phyloP scores from a whole-genome alignment of 2,888 invertebrate species.

The Scaptomyza reducta region DNA sequence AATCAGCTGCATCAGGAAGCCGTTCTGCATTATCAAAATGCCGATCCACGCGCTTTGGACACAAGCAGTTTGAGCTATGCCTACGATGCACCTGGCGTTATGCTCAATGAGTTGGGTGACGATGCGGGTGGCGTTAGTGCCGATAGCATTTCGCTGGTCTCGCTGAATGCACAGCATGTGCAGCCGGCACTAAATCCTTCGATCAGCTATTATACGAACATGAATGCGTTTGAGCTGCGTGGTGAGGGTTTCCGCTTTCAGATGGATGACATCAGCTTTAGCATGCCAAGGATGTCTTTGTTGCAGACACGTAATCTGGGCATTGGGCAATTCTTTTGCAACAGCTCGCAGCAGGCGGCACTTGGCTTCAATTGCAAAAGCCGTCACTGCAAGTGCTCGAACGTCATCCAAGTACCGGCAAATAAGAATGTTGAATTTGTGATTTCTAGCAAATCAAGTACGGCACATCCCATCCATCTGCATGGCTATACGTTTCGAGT shows the following conservation, averaged over 20 bases:
- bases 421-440: constrained; percentile 78
- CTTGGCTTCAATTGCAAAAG: constrained; percentile 74
- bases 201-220: constrained; percentile 76
- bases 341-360: constrained; percentile 70
- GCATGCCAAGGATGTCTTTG: constrained; percentile 74
- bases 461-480: constrained; percentile 80
- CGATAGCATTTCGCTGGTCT: constrained; percentile 63
- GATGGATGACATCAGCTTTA: constrained; percentile 80
- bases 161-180: constrained; percentile 55
- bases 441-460: constrained; percentile 67
- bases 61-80: constrained; percentile 65
- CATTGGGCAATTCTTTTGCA: constrained; percentile 76
- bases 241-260: constrained; percentile 75
- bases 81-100: constrained; percentile 65
- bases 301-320: constrained; percentile 80
- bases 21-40: constrained; percentile 77
- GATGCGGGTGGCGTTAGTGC: constrained; percentile 30
- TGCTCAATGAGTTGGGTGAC: constrained; percentile 75
- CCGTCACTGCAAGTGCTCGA: constrained; percentile 77
- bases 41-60: constrained; percentile 57
- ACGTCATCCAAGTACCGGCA: constrained; percentile 81
- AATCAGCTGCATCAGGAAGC: constrained; percentile 80
- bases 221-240: constrained; percentile 65
- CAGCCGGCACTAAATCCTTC: constrained; percentile 53
- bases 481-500: constrained; percentile 82